These are phyloP conservation scores for Penaeus indicus DNA, from an alignment of 1,140 invertebrate species.

Conservation along the genomic window DNA sequence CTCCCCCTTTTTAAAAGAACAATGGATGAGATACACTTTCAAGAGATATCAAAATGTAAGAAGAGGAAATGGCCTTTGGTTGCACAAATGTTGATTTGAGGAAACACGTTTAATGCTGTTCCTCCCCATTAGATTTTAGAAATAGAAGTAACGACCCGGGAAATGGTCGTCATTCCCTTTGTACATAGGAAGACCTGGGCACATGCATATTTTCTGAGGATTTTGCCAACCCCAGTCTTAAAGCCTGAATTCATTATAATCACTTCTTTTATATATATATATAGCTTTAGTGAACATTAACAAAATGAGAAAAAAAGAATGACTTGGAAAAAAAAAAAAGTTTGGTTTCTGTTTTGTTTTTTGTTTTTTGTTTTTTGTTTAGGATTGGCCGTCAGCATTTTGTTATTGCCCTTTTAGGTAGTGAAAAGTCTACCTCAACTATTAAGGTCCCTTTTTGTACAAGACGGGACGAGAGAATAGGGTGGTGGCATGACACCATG, in stretches of 20 bases:
- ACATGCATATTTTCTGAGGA: slow-evolving; percentile 44
- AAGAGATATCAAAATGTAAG: slow-evolving; percentile 55
- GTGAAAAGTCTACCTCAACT: slow-evolving; percentile 59
- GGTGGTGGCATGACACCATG: slow-evolving; percentile 54
- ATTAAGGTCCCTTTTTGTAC: background rate
- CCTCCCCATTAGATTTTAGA: background rate
- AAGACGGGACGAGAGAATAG: background rate
- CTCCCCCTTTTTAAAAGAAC: slow-evolving; percentile 22
- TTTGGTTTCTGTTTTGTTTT: slow-evolving; percentile 8
- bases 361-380: slow-evolving; percentile 48
- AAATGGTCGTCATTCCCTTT: slow-evolving; percentile 13
- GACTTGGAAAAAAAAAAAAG: slow-evolving; percentile 8
- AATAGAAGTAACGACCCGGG: background rate
- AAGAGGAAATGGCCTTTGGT: slow-evolving; percentile 52
- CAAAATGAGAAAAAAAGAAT: no score
- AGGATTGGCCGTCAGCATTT: slow-evolving; percentile 5
- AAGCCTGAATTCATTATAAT: slow-evolving; percentile 27
- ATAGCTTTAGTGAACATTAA: no score
- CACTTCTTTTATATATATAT: background rate
- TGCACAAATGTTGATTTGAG: slow-evolving; percentile 53
- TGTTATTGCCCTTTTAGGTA: slow-evolving; percentile 48
- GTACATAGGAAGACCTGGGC: slow-evolving; percentile 36
- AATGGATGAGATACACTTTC: slow-evolving; percentile 25
- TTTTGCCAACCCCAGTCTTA: slow-evolving; percentile 52
- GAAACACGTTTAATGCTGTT: no score